These are phyloP conservation scores for Prunella strophiata DNA, from an alignment of 2,797 vertebrate species.

Conservation along the genomic window DNA sequence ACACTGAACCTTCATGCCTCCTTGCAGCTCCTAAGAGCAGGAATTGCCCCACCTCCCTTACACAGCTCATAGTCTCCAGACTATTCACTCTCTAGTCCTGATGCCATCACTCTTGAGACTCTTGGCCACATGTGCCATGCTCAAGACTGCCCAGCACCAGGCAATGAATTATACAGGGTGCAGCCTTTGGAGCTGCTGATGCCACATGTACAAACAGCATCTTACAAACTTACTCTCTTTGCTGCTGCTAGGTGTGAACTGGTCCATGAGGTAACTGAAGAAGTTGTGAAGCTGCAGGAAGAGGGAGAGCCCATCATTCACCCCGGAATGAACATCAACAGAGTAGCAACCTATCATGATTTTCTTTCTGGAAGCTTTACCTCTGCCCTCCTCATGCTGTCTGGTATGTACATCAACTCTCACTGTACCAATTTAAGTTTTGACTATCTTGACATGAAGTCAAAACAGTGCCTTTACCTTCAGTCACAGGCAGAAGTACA, in stretches of 20 bases:
- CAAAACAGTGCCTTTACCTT: neutral
- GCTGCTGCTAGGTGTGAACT: conserved; percentile 85
- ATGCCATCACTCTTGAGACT: neutral
- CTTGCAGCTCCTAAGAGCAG: neutral
- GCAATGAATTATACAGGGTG: neutral
- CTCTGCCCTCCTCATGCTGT: neutral
- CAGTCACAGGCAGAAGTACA: neutral
- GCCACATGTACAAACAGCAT: rapidly evolving
- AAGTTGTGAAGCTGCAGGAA: conserved; percentile 88
- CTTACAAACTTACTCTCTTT: conserved; percentile 85
- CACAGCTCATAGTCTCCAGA: neutral
- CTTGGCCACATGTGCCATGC: neutral
- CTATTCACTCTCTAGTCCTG: neutral
- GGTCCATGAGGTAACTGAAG: conserved; percentile 90
- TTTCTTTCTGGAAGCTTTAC: neutral
- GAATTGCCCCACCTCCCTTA: neutral
- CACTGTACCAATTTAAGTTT: neutral
- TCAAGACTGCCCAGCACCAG: neutral
- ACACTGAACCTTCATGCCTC: neutral
- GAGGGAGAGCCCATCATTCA: neutral
- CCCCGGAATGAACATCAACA: neutral
- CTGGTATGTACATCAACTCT: neutral
- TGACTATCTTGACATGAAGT: neutral
- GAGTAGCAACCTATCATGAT: neutral
- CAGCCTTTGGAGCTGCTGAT: neutral